Conservation (phyloP, 2,113 vertebrate species). For the Caloenas nicobarica region DNA sequence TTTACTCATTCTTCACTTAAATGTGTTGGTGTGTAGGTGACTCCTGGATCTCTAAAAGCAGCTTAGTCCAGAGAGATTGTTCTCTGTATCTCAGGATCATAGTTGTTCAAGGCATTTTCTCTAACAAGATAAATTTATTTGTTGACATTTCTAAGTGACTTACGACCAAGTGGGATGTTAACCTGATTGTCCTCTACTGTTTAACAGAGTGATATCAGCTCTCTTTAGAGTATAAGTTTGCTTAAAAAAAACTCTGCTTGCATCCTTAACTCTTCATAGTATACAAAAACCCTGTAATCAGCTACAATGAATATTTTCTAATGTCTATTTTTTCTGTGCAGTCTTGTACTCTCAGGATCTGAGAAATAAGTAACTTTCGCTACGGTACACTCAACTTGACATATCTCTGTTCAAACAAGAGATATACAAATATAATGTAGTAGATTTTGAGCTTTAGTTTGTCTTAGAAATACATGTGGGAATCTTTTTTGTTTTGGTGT, state of each 20-base stretch:
- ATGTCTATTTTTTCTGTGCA: background rate
- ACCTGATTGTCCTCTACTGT: background rate
- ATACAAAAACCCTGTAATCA: background rate
- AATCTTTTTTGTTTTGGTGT: background rate
- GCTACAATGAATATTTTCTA: background rate
- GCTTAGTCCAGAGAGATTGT: background rate
- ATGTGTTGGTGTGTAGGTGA: background rate
- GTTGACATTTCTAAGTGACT: constrained; percentile 35
- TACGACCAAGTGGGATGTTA: constrained; percentile 2
- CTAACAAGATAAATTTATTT: constrained; percentile 38
- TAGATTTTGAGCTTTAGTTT: background rate
- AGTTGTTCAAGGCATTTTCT: constrained; percentile 34
- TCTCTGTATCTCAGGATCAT: constrained; percentile 2
- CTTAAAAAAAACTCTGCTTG: background rate
- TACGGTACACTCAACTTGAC: background rate
- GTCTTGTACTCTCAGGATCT: background rate
- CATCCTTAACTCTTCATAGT: background rate
- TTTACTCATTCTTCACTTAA: constrained; percentile 1
- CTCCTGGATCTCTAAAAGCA: constrained; percentile 14
- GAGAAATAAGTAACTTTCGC: background rate
- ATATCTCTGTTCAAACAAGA: background rate
- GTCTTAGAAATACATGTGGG: background rate
- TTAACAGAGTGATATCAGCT: background rate
- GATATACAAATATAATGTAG: background rate
- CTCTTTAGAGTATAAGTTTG: background rate